phyloP scores from a whole-genome alignment of 2,113 vertebrate genomes.

The Arizona elegans region DNA sequence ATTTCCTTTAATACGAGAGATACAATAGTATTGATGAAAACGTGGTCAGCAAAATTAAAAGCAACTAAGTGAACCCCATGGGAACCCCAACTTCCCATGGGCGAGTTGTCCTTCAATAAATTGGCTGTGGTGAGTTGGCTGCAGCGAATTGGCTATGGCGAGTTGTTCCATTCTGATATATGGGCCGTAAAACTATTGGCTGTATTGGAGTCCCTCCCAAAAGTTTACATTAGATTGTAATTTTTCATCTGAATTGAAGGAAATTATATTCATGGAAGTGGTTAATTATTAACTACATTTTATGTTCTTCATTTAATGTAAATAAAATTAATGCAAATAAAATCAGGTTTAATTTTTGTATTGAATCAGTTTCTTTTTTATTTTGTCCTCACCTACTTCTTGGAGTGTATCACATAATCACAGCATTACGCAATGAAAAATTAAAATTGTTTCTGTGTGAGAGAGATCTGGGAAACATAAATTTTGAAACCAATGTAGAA shows the following conservation, averaged over 20 bases:
- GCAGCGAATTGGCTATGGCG: too few species aligned
- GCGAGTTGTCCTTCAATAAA: not conserved
- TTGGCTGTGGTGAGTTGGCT: too few species aligned
- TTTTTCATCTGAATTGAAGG: not conserved
- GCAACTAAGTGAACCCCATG: not conserved
- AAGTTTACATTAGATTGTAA: not conserved
- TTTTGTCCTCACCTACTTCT: not conserved
- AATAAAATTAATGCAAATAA: not conserved
- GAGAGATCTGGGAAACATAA: not conserved
- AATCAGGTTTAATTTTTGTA: not conserved
- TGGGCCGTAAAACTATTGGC: not conserved
- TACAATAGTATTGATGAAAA: not conserved
- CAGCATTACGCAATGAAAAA: not conserved
- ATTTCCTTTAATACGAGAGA: not conserved
- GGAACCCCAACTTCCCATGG: too few species aligned
- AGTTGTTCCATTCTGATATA: not conserved
- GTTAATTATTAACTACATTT: not conserved
- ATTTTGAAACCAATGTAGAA: not conserved
- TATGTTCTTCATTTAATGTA: not conserved
- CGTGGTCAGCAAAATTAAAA: not conserved
- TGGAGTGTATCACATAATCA: not conserved
- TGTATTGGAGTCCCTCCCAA: not conserved
- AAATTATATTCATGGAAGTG: not conserved
- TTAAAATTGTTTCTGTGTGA: not conserved
- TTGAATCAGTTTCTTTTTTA: not conserved